Evolutionary conservation across 2,113 vertebrate genomes (phyloP).

Genomic region (Barnardius zonarius): DNA sequence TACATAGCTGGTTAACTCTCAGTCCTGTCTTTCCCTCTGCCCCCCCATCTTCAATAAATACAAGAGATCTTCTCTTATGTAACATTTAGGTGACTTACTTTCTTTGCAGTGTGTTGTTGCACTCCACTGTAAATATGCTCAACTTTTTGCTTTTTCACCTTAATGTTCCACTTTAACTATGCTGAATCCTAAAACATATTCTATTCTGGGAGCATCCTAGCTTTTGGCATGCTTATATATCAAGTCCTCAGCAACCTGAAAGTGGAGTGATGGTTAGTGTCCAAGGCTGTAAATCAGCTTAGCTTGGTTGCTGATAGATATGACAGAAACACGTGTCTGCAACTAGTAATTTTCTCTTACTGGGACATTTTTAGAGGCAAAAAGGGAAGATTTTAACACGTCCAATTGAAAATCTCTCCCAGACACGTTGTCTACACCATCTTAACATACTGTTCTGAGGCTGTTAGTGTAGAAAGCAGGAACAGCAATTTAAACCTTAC

Average conservation of each 20-base stretch:
- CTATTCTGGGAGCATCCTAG: slow-evolving; percentile 4
- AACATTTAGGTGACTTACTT: background rate
- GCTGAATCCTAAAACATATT: background rate
- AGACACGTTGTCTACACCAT: background rate
- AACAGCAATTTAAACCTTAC: slow-evolving; percentile 25
- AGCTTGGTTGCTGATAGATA: slow-evolving; percentile 7
- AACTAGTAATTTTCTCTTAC: background rate
- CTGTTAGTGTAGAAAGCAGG: background rate
- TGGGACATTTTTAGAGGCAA: background rate
- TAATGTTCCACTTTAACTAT: slow-evolving; percentile 7
- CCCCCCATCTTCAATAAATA: background rate
- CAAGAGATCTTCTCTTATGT: background rate
- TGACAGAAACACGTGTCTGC: slow-evolving; percentile 3
- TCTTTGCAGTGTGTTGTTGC: background rate
- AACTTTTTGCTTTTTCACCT: background rate
- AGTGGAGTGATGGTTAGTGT: slow-evolving; percentile 2
- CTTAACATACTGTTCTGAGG: background rate
- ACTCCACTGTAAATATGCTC: background rate
- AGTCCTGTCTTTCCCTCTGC: background rate
- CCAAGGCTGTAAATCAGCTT: slow-evolving; percentile 57
- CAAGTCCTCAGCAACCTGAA: slow-evolving; percentile 21
- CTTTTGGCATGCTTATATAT: background rate
- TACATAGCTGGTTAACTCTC: background rate
- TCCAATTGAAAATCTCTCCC: background rate
- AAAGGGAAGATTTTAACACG: background rate